Conservation (phyloP, 2,113 vertebrate species). For the Brachyhypopomus gauderio region DNA sequence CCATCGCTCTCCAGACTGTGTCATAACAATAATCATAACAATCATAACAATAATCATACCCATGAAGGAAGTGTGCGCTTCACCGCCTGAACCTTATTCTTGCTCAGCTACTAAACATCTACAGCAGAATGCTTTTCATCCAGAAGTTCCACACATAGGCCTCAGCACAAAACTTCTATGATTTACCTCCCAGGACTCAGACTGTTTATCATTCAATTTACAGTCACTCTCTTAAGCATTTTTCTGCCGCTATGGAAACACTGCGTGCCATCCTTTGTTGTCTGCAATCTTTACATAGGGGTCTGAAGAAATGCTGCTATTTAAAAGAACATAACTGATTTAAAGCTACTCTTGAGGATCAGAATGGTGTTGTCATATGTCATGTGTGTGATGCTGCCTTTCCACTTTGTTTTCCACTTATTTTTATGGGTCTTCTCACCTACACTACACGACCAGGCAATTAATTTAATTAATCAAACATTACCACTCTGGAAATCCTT, state of each 20-base stretch:
- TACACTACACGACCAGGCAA: background rate
- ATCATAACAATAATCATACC: background rate
- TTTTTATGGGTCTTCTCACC: constrained; percentile 24
- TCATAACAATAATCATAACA: background rate
- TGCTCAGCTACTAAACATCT: constrained; percentile 20
- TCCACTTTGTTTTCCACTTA: background rate
- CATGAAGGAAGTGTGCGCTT: background rate
- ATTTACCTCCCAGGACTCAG: background rate
- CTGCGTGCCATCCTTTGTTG: background rate
- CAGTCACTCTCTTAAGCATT: constrained; percentile 18
- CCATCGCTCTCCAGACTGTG: background rate
- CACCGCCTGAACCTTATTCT: background rate
- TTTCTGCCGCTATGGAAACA: background rate
- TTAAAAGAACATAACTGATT: background rate
- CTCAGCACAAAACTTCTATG: too few species aligned
- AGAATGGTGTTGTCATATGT: background rate
- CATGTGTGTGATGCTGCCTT: background rate
- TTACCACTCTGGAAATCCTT: constrained; percentile 21
- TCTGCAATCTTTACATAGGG: background rate
- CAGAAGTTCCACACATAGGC: background rate
- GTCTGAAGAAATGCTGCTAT: background rate
- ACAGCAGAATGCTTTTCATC: constrained; percentile 16
- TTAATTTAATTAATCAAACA: constrained; percentile 35
- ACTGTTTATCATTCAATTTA: constrained; percentile 26
- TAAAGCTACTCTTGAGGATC: background rate